Conservation (phyloP, 2,888 invertebrate genomes). For the Silvanus unidentatus region DNA sequence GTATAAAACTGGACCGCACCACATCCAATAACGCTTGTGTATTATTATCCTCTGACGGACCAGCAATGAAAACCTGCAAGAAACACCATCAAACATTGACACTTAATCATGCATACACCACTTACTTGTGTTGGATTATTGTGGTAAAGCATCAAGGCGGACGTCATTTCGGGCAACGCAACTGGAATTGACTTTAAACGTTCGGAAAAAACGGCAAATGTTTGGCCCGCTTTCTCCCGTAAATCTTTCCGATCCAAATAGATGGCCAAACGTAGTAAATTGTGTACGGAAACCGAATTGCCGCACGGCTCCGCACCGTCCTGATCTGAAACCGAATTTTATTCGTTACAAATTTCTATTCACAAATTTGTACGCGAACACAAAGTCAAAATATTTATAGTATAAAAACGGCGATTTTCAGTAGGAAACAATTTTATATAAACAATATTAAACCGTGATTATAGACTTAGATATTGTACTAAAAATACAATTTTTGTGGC, state of each 20-base stretch:
- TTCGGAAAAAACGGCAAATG: conserved; percentile 58
- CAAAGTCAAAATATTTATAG: too few relatives aligned
- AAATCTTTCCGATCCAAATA: conserved; percentile 60
- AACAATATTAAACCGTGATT: too few relatives aligned
- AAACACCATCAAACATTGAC: conserved; percentile 10
- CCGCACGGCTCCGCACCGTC: conserved; percentile 93
- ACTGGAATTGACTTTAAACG: conserved; percentile 60
- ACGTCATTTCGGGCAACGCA: conserved; percentile 70
- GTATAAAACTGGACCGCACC: conserved; percentile 59
- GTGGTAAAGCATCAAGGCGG: conserved; percentile 63
- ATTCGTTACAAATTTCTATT: too few relatives aligned
- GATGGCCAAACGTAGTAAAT: conserved; percentile 68
- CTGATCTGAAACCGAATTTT: conserved; percentile 71
- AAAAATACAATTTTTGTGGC: too few relatives aligned
- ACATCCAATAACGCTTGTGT: conserved; percentile 62
- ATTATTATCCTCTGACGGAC: conserved; percentile 57
- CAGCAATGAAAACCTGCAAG: conserved; percentile 61
- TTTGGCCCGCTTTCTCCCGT: conserved; percentile 51
- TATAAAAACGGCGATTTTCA: too few relatives aligned
- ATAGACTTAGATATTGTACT: too few relatives aligned
- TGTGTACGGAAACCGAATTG: conserved; percentile 81
- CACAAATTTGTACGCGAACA: too few relatives aligned
- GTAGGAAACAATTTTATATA: too few relatives aligned
- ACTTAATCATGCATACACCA: background rate
- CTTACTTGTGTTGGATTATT: conserved; percentile 69